Percentiles rank a stretch among this genome's conserved stretches.
Evolutionary conservation across 2,797 vertebrate species (phyloP).

Genomic region (Odontamblyopus rebecca): DNA sequence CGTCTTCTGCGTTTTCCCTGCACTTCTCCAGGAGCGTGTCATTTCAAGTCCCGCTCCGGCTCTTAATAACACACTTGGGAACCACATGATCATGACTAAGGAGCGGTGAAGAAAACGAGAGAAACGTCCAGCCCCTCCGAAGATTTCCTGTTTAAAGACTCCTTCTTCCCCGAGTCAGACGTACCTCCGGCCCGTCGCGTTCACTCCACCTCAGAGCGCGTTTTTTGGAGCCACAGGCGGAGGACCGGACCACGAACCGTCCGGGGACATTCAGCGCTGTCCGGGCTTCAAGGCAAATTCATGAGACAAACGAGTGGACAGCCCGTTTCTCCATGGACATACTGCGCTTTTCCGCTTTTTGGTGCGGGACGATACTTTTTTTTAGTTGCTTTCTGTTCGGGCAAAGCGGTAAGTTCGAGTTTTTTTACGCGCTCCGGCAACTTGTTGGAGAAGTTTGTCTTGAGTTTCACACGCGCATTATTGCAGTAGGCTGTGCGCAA

Average conservation of each 20-base stretch:
- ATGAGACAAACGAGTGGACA: constrained; percentile 50
- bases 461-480: background rate
- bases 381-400: constrained; percentile 40
- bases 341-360: constrained; percentile 68
- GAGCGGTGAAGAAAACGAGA: constrained; percentile 23
- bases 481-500: background rate
- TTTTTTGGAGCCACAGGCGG: constrained; percentile 40
- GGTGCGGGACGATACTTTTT: constrained; percentile 65
- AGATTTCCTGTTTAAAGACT: constrained; percentile 75
- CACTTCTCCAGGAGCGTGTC: constrained; percentile 56
- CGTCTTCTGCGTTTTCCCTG: background rate
- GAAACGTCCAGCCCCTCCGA: constrained; percentile 67
- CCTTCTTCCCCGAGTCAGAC: constrained; percentile 59
- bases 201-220: constrained; percentile 43
- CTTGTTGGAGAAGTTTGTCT: constrained; percentile 2
- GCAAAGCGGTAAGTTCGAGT: constrained; percentile 61
- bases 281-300: constrained; percentile 42
- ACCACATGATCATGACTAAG: constrained; percentile 49
- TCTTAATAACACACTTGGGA: constrained; percentile 69
- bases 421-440: background rate
- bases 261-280: constrained; percentile 28
- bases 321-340: constrained; percentile 65
- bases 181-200: constrained; percentile 33
- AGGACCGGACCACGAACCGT: constrained; percentile 13
- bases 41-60: constrained; percentile 55